Percentiles rank a stretch among this genome's conserved stretches.
Evolutionary conservation across 37 sponge, comb jelly and placozoan species (phyloP).

Genomic region (Eunapius fragilis): DNA sequence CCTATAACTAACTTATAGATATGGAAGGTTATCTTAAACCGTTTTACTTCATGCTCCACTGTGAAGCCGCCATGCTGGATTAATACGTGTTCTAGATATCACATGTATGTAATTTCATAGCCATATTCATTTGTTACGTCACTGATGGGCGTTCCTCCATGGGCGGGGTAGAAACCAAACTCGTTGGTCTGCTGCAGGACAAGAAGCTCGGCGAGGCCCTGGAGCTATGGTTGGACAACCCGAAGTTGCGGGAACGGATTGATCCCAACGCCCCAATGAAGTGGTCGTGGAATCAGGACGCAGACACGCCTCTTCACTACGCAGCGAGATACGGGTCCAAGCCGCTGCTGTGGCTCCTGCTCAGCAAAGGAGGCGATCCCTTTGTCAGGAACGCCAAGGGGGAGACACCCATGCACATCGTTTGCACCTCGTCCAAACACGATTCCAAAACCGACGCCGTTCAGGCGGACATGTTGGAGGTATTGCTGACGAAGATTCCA

Average conservation of each 20-base stretch:
- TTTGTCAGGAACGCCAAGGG: slow-evolving; percentile 40
- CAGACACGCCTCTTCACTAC: slow-evolving; percentile 64
- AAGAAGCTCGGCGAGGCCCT: slow-evolving; percentile 33
- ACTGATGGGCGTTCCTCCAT: too few species aligned
- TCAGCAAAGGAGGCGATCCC: slow-evolving; percentile 62
- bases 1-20: too few species aligned
- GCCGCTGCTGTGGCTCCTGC: slow-evolving; percentile 31
- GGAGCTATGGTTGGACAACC: slow-evolving; percentile 19
- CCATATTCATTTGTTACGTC: too few species aligned
- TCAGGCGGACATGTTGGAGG: slow-evolving; percentile 38
- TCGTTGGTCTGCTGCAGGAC: slow-evolving; percentile 36
- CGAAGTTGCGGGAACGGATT: slow-evolving; percentile 23
- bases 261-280: slow-evolving; percentile 52
- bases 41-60: too few species aligned
- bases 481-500: slow-evolving; percentile 44
- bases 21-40: too few species aligned
- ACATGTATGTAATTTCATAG: too few species aligned
- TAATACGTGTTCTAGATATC: too few species aligned
- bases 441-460: slow-evolving; percentile 34
- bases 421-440: slow-evolving; percentile 42
- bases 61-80: too few species aligned
- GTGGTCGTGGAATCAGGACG: background rate
- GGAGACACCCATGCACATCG: slow-evolving; percentile 74
- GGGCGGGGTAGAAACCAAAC: slow-evolving; percentile 39
- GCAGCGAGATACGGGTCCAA: slow-evolving; percentile 40